Conservation (phyloP, 2,888 invertebrate genomes). For the Slavum lentiscoides region DNA sequence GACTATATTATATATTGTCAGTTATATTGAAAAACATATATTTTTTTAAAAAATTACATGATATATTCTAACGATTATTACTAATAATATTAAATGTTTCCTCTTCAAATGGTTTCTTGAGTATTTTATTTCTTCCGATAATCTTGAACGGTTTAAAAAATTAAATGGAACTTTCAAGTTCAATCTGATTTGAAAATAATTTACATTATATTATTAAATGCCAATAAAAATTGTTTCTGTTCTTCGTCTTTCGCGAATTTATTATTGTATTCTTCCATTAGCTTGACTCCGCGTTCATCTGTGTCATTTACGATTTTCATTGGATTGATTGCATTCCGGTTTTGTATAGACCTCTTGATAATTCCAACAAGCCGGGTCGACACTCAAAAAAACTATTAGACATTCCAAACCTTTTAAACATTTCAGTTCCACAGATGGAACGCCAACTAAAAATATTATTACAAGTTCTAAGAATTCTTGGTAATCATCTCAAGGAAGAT, state of each 20-base stretch:
- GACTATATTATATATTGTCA: background rate
- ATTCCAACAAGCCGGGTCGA: background rate
- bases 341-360: background rate
- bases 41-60: background rate
- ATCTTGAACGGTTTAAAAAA: background rate
- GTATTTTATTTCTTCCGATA: background rate
- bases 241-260: background rate
- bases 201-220: background rate
- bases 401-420: background rate
- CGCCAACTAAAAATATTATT: no score
- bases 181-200: background rate
- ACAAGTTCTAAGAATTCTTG: background rate
- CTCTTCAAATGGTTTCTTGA: background rate
- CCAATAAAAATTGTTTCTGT: background rate
- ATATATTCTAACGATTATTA: background rate
- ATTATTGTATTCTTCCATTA: background rate
- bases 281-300: constrained; percentile 2
- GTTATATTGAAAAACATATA: no score
- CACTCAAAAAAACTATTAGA: background rate
- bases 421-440: no score
- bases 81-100: background rate
- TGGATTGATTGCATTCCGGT: background rate
- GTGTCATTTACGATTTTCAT: background rate
- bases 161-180: background rate
- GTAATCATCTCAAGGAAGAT: no score